Evolutionary conservation across 2,888 invertebrate species (phyloP).

Genomic region (Lycocerus yunnanus): DNA sequence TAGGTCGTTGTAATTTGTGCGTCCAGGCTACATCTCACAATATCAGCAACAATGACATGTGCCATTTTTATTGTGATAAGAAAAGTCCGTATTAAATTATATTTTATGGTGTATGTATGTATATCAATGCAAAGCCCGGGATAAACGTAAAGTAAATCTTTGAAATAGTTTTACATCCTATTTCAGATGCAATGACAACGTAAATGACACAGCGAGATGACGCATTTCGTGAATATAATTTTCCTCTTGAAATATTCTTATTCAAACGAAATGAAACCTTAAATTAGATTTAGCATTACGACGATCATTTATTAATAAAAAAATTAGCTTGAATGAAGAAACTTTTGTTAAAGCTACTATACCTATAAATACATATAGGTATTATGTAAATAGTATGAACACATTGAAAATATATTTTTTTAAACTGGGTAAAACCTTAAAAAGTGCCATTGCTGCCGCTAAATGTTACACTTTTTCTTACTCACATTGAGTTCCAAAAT

Average conservation of each 20-base stretch:
- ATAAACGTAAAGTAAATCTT: neutral
- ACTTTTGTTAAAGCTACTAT: neutral
- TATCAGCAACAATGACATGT: neutral
- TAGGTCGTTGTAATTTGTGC: too few relatives aligned
- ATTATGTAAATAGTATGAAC: too few relatives aligned
- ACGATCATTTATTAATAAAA: neutral
- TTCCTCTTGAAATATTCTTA: neutral
- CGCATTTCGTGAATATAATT: neutral
- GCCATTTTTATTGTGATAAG: neutral
- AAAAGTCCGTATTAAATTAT: neutral
- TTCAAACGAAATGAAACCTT: neutral
- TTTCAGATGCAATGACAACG: neutral
- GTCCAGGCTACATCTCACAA: too few relatives aligned
- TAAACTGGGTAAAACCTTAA: too few relatives aligned
- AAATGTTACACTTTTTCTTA: too few relatives aligned
- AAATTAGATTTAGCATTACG: neutral
- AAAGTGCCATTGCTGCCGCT: too few relatives aligned
- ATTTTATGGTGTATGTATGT: neutral
- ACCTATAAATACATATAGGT: too few relatives aligned
- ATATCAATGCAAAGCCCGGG: neutral
- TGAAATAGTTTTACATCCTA: neutral
- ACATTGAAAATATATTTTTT: too few relatives aligned
- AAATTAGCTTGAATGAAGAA: neutral
- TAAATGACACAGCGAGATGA: neutral
- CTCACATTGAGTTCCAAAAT: too few relatives aligned